Percentiles rank a stretch among this genome's conserved stretches.
phyloP scores from a whole-genome alignment of 2,888 invertebrate species.

The Dryobotodes eremita region DNA sequence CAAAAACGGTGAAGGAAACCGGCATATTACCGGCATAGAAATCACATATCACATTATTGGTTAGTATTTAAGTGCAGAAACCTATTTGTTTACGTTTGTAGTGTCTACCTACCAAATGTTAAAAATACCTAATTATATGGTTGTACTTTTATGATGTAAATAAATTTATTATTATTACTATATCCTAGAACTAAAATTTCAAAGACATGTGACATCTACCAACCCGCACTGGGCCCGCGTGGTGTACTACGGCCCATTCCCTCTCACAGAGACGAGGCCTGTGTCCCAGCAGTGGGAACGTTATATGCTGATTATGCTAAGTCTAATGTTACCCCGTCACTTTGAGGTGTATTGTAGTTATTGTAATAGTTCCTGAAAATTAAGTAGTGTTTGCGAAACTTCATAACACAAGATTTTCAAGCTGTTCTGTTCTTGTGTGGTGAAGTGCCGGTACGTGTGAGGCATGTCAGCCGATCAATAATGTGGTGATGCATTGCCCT shows the following conservation, averaged over 20 bases:
- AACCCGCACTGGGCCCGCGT: not conserved
- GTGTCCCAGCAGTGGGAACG: not conserved
- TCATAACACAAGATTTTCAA: not conserved
- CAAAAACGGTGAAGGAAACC: too few species aligned
- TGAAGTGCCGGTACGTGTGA: constrained; percentile 19
- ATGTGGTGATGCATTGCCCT: constrained; percentile 36
- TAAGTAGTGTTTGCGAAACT: not conserved
- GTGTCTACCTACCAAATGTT: too few species aligned
- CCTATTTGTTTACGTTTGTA: too few species aligned
- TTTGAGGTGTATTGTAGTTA: not conserved
- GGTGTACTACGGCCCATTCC: not conserved
- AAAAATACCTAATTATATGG: too few species aligned
- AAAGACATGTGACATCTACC: not conserved
- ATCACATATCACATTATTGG: too few species aligned
- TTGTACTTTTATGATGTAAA: too few species aligned
- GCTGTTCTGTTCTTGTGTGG: not conserved
- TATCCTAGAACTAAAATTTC: not conserved
- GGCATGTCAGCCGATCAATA: constrained; percentile 48
- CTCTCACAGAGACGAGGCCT: not conserved
- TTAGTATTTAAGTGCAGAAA: too few species aligned
- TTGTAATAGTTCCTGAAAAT: not conserved
- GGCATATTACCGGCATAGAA: too few species aligned
- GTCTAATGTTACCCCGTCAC: not conserved
- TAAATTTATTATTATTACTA: too few species aligned
- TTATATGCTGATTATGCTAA: too few species aligned